Evolutionary conservation across 2,888 invertebrate genomes (phyloP).

Genomic region (Acrobasis suavella): DNA sequence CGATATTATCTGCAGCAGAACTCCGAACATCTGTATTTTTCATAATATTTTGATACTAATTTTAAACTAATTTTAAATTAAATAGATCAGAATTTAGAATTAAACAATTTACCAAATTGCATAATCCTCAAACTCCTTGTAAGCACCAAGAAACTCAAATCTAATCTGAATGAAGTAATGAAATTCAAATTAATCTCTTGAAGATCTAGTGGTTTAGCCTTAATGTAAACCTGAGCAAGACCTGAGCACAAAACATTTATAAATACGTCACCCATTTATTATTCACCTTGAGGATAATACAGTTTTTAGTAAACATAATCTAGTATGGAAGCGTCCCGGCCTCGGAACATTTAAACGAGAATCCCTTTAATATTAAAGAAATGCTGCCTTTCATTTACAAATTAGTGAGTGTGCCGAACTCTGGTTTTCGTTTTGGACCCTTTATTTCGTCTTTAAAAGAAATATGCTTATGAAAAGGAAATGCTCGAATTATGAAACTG

Average conservation of each 20-base stretch:
- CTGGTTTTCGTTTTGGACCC: constrained; percentile 6
- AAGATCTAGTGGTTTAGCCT: not conserved
- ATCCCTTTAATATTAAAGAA: constrained; percentile 51
- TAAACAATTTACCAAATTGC: too few species aligned
- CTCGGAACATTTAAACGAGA: constrained; percentile 43
- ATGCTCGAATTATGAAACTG: not conserved
- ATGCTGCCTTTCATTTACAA: constrained; percentile 44
- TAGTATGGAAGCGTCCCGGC: constrained; percentile 49
- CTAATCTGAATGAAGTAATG: too few species aligned
- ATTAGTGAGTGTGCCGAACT: constrained; percentile 34
- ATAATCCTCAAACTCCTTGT: too few species aligned
- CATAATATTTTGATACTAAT: too few species aligned
- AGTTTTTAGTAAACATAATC: constrained; percentile 44
- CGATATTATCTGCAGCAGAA: too few species aligned
- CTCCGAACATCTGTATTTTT: too few species aligned
- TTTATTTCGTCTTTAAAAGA: constrained; percentile 17
- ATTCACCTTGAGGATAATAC: constrained; percentile 31
- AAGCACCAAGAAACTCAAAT: too few species aligned
- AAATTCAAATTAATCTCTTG: too few species aligned
- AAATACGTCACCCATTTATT: constrained; percentile 6
- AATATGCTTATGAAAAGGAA: constrained; percentile 22
- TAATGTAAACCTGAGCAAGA: not conserved
- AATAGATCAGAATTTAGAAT: too few species aligned
- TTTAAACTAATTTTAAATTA: too few species aligned
- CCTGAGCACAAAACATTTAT: not conserved